Conservation (phyloP, 2,113 vertebrate genomes). For the Nothocercus nigrocapillus region DNA sequence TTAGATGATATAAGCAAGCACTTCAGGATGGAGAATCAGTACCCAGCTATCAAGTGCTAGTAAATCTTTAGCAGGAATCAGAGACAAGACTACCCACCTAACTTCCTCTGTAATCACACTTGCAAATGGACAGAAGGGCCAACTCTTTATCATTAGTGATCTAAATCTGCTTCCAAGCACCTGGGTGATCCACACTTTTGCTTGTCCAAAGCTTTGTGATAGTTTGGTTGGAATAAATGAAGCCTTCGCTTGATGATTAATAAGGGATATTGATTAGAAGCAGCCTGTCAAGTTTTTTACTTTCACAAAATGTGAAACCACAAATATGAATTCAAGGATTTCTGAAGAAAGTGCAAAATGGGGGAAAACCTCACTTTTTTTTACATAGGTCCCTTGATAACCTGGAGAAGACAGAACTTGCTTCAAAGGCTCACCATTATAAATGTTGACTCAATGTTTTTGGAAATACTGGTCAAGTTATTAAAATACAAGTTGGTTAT, state of each 20-base stretch:
- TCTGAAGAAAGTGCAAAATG: neutral
- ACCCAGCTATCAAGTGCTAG: neutral
- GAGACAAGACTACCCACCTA: neutral
- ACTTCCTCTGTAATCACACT: neutral
- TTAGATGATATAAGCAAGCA: neutral
- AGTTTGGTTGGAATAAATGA: neutral
- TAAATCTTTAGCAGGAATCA: neutral
- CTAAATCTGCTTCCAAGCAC: neutral
- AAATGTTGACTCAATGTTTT: neutral
- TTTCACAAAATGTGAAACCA: neutral
- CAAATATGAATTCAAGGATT: neutral
- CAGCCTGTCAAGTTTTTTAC: neutral
- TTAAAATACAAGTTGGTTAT: neutral
- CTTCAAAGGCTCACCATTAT: neutral
- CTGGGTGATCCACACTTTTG: neutral
- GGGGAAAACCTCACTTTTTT: neutral
- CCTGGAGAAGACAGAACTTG: neutral
- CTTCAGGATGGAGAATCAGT: neutral
- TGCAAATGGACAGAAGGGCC: neutral
- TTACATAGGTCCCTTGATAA: neutral
- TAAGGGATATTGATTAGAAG: neutral
- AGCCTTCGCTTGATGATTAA: neutral
- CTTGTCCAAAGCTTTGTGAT: neutral
- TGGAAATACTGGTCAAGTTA: neutral
- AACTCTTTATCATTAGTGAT: neutral